Evolutionary conservation across 2,888 invertebrate genomes (phyloP).

Genomic region (Drosophila austrosaltans): DNA sequence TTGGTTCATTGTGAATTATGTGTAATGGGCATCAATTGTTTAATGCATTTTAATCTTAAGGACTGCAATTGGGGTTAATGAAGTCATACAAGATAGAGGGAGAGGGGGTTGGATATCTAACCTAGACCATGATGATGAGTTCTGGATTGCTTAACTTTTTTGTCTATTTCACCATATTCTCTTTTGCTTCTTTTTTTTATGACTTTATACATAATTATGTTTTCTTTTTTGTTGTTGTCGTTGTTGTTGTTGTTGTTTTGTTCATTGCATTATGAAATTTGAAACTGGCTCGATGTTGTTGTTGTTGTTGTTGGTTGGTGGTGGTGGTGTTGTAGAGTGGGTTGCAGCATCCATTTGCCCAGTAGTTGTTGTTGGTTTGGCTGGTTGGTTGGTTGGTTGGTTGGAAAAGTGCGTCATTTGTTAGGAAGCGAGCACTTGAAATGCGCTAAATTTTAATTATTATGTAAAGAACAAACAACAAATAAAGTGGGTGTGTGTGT

Average conservation of each 20-base stretch:
- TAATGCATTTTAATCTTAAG: constrained; percentile 13
- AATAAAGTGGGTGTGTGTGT: background rate
- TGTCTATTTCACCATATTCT: background rate
- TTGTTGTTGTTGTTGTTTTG: constrained; percentile 18
- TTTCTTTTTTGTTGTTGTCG: constrained; percentile 15
- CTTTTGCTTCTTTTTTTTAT: constrained; percentile 2
- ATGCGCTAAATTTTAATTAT: constrained; percentile 69
- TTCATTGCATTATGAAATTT: constrained; percentile 51
- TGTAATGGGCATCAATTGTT: constrained; percentile 7
- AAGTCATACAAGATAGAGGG: background rate
- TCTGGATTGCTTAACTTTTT: constrained; percentile 17
- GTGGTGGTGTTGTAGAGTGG: background rate
- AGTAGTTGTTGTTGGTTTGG: no score
- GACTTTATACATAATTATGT: background rate
- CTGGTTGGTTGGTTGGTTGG: background rate
- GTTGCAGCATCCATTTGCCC: constrained; percentile 7
- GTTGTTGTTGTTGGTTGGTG: no score
- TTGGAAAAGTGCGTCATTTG: constrained; percentile 63
- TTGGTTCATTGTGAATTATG: background rate
- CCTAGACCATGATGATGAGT: constrained; percentile 14
- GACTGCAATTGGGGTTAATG: constrained; percentile 21
- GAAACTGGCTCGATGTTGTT: constrained; percentile 21
- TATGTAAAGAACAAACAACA: constrained; percentile 41
- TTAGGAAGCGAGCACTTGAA: constrained; percentile 49
- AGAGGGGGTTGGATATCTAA: background rate